Percentiles rank a stretch among this genome's conserved stretches.
These are phyloP conservation scores for Amphiprion percula DNA, from an alignment of 2,113 vertebrate species.

Conservation along the genomic window DNA sequence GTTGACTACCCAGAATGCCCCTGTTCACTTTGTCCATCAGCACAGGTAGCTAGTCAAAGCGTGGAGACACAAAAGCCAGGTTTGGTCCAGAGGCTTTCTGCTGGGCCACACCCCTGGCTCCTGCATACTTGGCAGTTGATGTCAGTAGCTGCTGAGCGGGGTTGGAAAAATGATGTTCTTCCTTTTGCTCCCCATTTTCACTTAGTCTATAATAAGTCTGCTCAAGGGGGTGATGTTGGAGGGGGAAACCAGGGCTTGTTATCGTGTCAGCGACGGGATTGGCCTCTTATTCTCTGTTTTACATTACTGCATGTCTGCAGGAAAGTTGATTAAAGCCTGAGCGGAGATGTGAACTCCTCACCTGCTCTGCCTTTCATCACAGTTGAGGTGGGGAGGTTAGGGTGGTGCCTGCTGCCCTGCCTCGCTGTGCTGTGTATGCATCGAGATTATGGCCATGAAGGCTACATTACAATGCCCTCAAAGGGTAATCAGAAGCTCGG, in stretches of 20 bases:
- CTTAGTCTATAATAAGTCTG: constrained; percentile 29
- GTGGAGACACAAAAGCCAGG: constrained; percentile 14
- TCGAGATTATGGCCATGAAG: constrained; percentile 54
- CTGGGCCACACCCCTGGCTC: background rate
- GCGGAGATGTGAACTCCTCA: constrained; percentile 70
- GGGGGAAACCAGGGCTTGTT: constrained; percentile 13
- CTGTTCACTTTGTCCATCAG: constrained; percentile 62
- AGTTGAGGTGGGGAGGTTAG: constrained; percentile 6
- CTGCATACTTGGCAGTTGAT: constrained; percentile 43
- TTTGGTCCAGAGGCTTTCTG: constrained; percentile 28
- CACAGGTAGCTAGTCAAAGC: constrained; percentile 56
- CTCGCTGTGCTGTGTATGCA: constrained; percentile 25
- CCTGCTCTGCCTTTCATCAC: constrained; percentile 71
- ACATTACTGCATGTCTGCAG: constrained; percentile 71
- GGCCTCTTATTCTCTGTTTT: constrained; percentile 57
- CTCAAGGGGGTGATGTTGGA: background rate
- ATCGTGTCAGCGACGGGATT: constrained; percentile 19
- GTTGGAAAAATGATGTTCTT: constrained; percentile 22
- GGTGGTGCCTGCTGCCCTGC: constrained; percentile 19
- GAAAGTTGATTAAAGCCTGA: constrained; percentile 72
- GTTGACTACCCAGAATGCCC: constrained; percentile 66
- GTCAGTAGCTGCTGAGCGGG: constrained; percentile 41
- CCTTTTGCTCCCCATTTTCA: constrained; percentile 16
- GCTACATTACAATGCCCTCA: constrained; percentile 47
- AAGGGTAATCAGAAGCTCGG: constrained; percentile 64